These are phyloP conservation scores for Nymphalis polychloros DNA, from an alignment of 2,888 invertebrate species.

Conservation along the genomic window DNA sequence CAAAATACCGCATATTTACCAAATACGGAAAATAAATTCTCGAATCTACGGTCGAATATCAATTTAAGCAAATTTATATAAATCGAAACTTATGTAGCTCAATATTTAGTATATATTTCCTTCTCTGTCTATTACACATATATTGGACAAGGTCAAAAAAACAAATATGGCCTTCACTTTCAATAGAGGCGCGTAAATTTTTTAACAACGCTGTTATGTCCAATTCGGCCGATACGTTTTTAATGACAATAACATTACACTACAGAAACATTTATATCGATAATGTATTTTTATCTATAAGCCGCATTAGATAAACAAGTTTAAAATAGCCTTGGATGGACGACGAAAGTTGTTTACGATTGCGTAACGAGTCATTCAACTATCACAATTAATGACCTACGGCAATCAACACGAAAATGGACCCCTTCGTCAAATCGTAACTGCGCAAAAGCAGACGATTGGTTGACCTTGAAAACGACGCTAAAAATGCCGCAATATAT, in stretches of 20 bases:
- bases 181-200: too few relatives aligned
- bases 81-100: too few relatives aligned
- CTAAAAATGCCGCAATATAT: slow-evolving; percentile 47
- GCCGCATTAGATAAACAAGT: slow-evolving; percentile 19
- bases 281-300: slow-evolving; percentile 9
- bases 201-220: too few relatives aligned
- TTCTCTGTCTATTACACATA: too few relatives aligned
- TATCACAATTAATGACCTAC: slow-evolving; percentile 43
- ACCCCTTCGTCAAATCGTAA: slow-evolving; percentile 40
- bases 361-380: slow-evolving; percentile 65
- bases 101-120: too few relatives aligned
- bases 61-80: too few relatives aligned
- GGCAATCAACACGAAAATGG: slow-evolving; percentile 38
- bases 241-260: neutral
- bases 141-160: too few relatives aligned
- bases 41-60: too few relatives aligned
- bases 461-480: slow-evolving; percentile 56
- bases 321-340: slow-evolving; percentile 59
- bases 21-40: too few relatives aligned
- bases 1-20: too few relatives aligned
- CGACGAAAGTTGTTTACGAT: slow-evolving; percentile 72
- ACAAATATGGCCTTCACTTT: too few relatives aligned
- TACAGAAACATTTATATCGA: neutral
- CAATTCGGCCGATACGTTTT: too few relatives aligned
- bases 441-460: slow-evolving; percentile 50